phyloP scores from a whole-genome alignment of 2,113 vertebrate species.

The Vimba vimba region DNA sequence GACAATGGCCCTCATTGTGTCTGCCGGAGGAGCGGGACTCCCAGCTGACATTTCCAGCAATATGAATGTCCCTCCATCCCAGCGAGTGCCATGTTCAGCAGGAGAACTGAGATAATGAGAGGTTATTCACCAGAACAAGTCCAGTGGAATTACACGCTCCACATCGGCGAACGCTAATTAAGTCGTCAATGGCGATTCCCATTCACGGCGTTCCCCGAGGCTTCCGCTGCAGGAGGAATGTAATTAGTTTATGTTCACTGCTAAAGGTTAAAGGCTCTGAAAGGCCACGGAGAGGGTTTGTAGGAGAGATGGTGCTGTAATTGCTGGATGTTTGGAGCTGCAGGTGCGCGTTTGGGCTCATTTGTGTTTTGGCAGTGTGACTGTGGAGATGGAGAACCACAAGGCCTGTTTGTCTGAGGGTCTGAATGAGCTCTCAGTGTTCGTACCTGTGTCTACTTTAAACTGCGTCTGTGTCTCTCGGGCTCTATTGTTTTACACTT shows the following conservation, averaged over 20 bases:
- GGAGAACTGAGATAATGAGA: conserved; percentile 68
- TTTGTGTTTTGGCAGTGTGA: conserved; percentile 79
- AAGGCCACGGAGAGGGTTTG: conserved; percentile 74
- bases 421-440: conserved; percentile 67
- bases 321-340: conserved; percentile 81
- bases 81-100: conserved; percentile 59
- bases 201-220: conserved; percentile 54
- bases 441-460: not conserved
- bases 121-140: conserved; percentile 59
- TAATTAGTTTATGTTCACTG: conserved; percentile 90
- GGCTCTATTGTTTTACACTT: not conserved
- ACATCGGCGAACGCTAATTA: conserved; percentile 69
- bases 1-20: conserved; percentile 78
- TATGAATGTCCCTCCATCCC: conserved; percentile 58
- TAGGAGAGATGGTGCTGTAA: conserved; percentile 73
- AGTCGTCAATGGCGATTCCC: conserved; percentile 72
- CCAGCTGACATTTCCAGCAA: conserved; percentile 65
- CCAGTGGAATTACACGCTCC: conserved; percentile 63
- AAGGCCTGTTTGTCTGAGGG: conserved; percentile 76
- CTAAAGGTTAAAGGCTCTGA: conserved; percentile 79
- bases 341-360: conserved; percentile 84
- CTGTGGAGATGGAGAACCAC: conserved; percentile 74
- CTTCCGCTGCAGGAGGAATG: conserved; percentile 72
- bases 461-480: not conserved
- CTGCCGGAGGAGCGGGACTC: conserved; percentile 58